Base-by-base conservation (phyloP, 92 coral and sea anemone species). In the Siderastrea radians region DNA sequence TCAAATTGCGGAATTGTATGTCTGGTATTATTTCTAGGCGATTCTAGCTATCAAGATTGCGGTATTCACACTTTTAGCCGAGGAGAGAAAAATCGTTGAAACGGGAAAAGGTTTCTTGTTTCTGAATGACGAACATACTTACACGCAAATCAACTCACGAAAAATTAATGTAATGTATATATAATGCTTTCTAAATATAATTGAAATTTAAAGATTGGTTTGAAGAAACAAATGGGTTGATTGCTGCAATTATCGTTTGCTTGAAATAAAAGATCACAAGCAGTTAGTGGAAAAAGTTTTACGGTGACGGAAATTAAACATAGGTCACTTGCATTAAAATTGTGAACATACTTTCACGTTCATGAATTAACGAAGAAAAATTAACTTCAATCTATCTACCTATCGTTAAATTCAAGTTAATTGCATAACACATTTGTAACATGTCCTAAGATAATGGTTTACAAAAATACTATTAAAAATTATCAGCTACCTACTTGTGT, bases 91-190 rank as follows among this genome's bases (percentile, higher is more conserved):
- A 52, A 38, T 19, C 6, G 55, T n/a, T 61, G 45, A 7, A 9
- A 64, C 47, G 73, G 73, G 46, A 79, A 62, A 51, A 16, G 15
- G 13, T 2, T 13, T 5, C 48, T 49, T 12, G 9, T n/a, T 16
- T 49, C 52, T 15, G 17, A 46, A 78, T 49, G 16, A 78, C 58
- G 49, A 48, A 11, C 78, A 51, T 51, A 74, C 3, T 74, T 26
- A 51, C 78, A 74, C 78, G 78, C 62, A 74, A 43, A 74, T 74
- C 43, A 74, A 74, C 3, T 51, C 9, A 52, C 19, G 62, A 74
- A n/a, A 51, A 51, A 51, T 11, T 45, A 74, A 66, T 3, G 63
- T 78, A 78, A 78, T 49, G 57, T 9, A 11, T 5, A 48, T 57
- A 6, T 77, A 43, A 38, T 58, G 11, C 26, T 5, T 55, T 59